Conservation (phyloP, 2,113 vertebrate genomes). For the Phyllostomus discolor region DNA sequence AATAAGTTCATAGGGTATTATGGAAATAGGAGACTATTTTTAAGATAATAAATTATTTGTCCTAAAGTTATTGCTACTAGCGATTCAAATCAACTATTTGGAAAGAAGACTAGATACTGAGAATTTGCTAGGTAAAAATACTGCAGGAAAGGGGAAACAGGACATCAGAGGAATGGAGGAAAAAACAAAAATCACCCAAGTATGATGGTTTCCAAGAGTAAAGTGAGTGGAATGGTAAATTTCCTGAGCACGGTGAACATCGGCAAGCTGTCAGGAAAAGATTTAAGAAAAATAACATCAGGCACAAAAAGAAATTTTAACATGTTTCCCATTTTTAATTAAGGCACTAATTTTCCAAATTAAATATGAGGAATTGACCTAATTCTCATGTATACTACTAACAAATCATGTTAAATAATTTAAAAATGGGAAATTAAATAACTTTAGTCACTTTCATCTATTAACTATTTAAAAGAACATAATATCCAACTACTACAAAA, state of each 20-base stretch:
- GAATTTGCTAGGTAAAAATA: neutral
- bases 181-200: slow-evolving; percentile 82
- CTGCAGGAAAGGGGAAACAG: neutral
- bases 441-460: neutral
- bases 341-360: slow-evolving; percentile 30
- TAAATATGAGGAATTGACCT: slow-evolving; percentile 26
- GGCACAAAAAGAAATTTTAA: neutral
- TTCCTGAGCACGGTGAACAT: slow-evolving; percentile 97
- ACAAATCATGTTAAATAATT: neutral
- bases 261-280: slow-evolving; percentile 86
- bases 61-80: neutral
- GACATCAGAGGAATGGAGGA: neutral
- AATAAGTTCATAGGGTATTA: neutral
- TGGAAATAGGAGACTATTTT: neutral
- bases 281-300: slow-evolving; percentile 5
- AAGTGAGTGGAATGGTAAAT: slow-evolving; percentile 93
- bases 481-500: neutral
- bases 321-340: slow-evolving; percentile 43
- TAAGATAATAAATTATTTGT: neutral
- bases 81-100: neutral
- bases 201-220: slow-evolving; percentile 89
- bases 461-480: neutral
- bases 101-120: neutral
- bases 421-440: neutral
- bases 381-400: neutral